Conservation (phyloP, 2,797 vertebrate species). For the Micrastur ruficollis region DNA sequence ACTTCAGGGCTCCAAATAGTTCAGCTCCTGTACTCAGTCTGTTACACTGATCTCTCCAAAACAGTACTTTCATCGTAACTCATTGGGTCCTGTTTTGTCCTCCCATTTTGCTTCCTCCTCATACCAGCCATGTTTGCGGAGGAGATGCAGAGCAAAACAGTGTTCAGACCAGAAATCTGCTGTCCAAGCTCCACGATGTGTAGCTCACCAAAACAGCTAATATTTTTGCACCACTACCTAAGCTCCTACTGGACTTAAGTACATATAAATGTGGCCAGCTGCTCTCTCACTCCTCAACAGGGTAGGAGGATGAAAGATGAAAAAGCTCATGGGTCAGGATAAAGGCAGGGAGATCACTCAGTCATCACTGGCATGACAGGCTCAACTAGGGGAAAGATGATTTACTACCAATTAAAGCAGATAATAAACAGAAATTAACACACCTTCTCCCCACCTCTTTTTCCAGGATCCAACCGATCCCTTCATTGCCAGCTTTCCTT, state of each 20-base stretch:
- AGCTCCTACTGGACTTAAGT: not conserved
- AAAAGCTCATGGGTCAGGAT: not conserved
- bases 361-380: not conserved
- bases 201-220: not conserved
- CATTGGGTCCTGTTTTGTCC: not conserved
- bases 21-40: not conserved
- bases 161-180: not conserved
- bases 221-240: not conserved
- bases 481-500: not conserved
- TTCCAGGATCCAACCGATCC: not conserved
- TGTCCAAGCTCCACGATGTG: not conserved
- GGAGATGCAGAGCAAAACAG: accelerated
- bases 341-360: not conserved
- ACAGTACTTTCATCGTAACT: accelerated
- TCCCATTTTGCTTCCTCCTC: not conserved
- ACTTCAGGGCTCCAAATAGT: not conserved
- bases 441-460: not conserved
- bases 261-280: not conserved
- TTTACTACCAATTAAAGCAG: not conserved
- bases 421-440: not conserved
- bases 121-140: not conserved
- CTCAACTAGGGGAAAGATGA: not conserved
- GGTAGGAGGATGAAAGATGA: not conserved
- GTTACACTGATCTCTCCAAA: not conserved
- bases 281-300: not conserved